Evolutionary conservation across 2,113 vertebrate species (phyloP), one percentile per base, ranked within the genome.

Genomic region (Lynx canadensis): DNA sequence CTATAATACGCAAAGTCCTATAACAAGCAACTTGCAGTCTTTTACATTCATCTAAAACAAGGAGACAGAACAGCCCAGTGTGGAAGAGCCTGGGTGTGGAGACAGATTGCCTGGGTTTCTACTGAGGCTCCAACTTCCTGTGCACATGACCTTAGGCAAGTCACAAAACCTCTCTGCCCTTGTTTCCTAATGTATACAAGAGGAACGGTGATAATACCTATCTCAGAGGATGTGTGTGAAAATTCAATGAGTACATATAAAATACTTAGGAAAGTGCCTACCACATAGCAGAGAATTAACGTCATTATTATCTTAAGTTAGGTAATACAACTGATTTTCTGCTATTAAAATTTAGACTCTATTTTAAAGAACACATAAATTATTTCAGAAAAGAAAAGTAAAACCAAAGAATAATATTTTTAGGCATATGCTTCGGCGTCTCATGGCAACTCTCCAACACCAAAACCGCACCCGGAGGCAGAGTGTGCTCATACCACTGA

Each of bases 331-430:
- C 14, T 38, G 69, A 97, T 8, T 73, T 95, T 25, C 12, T 33
- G 29, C 48, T 83, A 48, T 87, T 69, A 80, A 38, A 76, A 84
- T 68, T 15, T 95, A 68, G 33, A 85, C 74, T 60, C 23, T 57
- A n/a, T 78, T 87, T 92, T 86, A 85, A 91, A 91, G 21, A 95
- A 97, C 19, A 91, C 38, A 63, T 65, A 50, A 85, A 89, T 41
- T 69, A 82, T 94, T 91, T 96, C 15, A 65, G 33, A 41, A 95
- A 94, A 57, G 19, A 90, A 1, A 68, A 76, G 13, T 52, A 95
- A 83, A 94, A 83, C 68, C 68, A 50, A 94, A 79, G 2, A 83
- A 16, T 15, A 74, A 12, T 86, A 65, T 29, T 94, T 90, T 68
- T 19, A 87, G 41, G 78, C 15, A 94, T 63, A 68, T 16, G 27